Conservation (phyloP, 2,888 invertebrate species). For the Drosophila multiciliata region DNA sequence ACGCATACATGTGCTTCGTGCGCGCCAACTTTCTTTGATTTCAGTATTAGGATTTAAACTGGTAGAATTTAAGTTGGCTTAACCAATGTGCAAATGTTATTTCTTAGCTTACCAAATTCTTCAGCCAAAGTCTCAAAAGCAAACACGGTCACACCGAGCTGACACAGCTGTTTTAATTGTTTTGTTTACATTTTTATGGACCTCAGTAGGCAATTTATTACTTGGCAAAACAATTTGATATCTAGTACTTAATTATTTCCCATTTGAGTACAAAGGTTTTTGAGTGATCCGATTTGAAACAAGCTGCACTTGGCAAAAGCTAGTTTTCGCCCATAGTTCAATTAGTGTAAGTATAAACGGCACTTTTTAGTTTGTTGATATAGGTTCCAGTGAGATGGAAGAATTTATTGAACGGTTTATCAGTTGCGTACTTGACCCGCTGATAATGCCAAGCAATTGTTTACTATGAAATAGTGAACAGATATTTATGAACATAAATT, state of each 20-base stretch:
- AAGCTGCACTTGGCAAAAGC: background rate
- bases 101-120: background rate
- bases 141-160: slow-evolving; percentile 41
- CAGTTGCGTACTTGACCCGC: slow-evolving; percentile 8
- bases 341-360: slow-evolving; percentile 39
- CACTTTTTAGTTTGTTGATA: background rate
- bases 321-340: background rate
- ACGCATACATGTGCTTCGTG: background rate
- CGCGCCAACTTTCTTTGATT: background rate
- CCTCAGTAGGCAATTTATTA: slow-evolving; percentile 44
- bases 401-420: slow-evolving; percentile 14
- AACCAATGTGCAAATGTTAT: slow-evolving; percentile 9
- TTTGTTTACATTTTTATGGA: slow-evolving; percentile 53
- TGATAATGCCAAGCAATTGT: background rate
- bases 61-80: background rate
- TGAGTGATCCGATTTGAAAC: background rate
- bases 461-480: background rate
- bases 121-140: background rate
- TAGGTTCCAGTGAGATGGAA: background rate
- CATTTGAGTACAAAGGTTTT: background rate
- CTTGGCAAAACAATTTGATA: slow-evolving; percentile 20
- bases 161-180: slow-evolving; percentile 51
- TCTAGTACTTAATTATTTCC: slow-evolving; percentile 8
- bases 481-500: background rate
- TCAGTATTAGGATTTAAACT: background rate